Evolutionary conservation across 2,888 invertebrate genomes (phyloP), one percentile per base, ranked within the genome.

Genomic region (Cataglyphis rosenhaueri): DNA sequence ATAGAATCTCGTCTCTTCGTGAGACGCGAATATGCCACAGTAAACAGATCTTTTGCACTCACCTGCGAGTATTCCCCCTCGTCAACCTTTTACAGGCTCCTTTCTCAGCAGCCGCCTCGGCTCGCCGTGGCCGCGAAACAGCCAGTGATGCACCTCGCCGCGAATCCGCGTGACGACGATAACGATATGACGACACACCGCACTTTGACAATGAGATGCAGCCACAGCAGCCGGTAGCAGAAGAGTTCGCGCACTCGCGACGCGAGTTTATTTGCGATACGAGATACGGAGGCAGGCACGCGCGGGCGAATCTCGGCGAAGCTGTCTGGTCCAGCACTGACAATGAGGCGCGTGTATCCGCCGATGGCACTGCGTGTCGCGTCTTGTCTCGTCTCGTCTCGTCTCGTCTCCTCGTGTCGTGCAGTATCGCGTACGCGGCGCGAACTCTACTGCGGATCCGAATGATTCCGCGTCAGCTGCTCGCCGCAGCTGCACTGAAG

Each of bases 401-500:
- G 48, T 48, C 44, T 18, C 29, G 66, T 76, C 21, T 18, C 4
- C 18, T 52, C 41, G 18, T 32, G 57, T 44, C 75, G 74, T 35
- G 62, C n/a, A 18, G 10, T 32, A 52, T 62, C 66, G 71, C 81
- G 73, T 64, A 65, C 79, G 79, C 81, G 76, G 57, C 84, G 71
- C 82, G 66, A 84, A 48, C 38, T 35, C 66, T 32, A 74, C 78
- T 76, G 66, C 79, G 48, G 15, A 83, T 32, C 79, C 83, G n/a
- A 71, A 89, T 82, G 84, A 89, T 85, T 87, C 92, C 93, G 93
- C 93, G 92, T 93, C 93, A 93, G 93, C 93, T 93, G 93, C 93
- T 92, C 87, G 93, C 89, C 91, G 92, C 93, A 92, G 92, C 92
- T 92, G 93, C 93, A 93, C 93, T 92, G 91, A 91, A 91, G 92